These are phyloP conservation scores for Drosophila melanogaster DNA, from an alignment of 1,140 invertebrate genomes.

Conservation along the genomic window Release_6_plus_ISO1_MT NT_037436.4:2851001-2851500, in stretches of 20 bases:
- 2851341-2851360: slow-evolving; percentile 6
- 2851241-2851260: slow-evolving; percentile 56
- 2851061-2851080: neutral
- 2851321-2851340: slow-evolving; percentile 2
- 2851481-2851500: slow-evolving; percentile 62
- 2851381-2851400: slow-evolving; percentile 5
- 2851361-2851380: slow-evolving; percentile 9
- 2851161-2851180: too few species aligned
- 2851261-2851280: slow-evolving; percentile 65
- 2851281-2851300: slow-evolving; percentile 67
- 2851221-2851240: slow-evolving; percentile 15
- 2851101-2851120: neutral
- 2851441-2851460: slow-evolving; percentile 71
- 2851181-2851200: too few species aligned
- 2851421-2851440: slow-evolving; percentile 25
- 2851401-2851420: slow-evolving; percentile 4
- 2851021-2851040: slow-evolving; percentile 1
- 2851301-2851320: slow-evolving; percentile 30
- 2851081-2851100: slow-evolving; percentile 14
- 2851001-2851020: slow-evolving; percentile 3
- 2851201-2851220: too few species aligned
- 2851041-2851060: slow-evolving; percentile 12
- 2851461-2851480: slow-evolving; percentile 60
- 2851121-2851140: neutral
- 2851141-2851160: too few species aligned